phyloP scores from a whole-genome alignment of 2,113 vertebrate genomes.

The Tapirus terrestris region DNA sequence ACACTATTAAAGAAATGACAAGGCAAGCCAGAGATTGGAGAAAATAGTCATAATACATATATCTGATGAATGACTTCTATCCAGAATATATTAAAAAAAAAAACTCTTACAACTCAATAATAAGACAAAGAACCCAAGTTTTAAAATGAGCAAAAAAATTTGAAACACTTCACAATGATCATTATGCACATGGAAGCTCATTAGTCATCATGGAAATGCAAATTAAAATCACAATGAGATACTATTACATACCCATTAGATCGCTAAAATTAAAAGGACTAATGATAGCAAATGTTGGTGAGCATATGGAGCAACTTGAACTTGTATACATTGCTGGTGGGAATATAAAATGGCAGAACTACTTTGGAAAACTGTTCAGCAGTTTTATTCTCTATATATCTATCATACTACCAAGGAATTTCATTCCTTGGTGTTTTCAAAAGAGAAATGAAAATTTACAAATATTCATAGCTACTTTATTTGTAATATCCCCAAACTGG shows the following conservation, averaged over 20 bases:
- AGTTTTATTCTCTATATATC: background rate
- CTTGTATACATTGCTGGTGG: background rate
- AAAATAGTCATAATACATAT: background rate
- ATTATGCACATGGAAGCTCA: background rate
- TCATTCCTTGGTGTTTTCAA: background rate
- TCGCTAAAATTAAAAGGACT: background rate
- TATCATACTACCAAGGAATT: background rate
- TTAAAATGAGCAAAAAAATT: background rate
- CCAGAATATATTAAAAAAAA: background rate
- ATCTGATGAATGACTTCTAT: background rate
- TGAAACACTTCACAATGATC: background rate
- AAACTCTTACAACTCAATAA: background rate
- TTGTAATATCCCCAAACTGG: background rate
- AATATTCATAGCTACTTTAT: background rate
- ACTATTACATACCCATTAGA: background rate
- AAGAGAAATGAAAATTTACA: background rate
- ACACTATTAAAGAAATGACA: background rate
- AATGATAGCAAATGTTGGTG: background rate
- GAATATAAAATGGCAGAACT: background rate
- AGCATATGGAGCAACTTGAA: background rate
- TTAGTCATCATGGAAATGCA: background rate
- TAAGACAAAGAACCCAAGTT: background rate
- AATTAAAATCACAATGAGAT: background rate
- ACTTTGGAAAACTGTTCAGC: background rate
- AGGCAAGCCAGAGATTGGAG: background rate